Base-by-base conservation (phyloP, 2,888 invertebrate species). In the Melanostoma scalare region DNA sequence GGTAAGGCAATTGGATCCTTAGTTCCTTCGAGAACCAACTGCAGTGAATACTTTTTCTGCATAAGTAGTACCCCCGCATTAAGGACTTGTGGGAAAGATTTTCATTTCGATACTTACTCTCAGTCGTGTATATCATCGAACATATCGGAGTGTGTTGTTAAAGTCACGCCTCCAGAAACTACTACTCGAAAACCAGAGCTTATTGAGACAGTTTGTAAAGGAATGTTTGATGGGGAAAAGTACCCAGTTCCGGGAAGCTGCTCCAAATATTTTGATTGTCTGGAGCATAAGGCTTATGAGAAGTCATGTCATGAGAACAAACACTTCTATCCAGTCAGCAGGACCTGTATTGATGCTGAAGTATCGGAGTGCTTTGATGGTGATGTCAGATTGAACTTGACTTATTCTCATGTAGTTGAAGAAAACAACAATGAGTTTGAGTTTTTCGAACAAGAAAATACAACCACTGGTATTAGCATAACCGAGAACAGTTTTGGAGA, bases 1-100 rank as follows among this genome's bases (percentile, higher is more conserved):
- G 84, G 74, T 0, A 69, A 74, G 6, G 50, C 77, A 3, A 31
- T 68, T 44, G 82, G 82, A 52, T 44, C 68, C 0, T 65, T 84
- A 40, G 20, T 84, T 3, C 65, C 84, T 20, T 84, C 84, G 3
- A 36, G 44, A 6, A 48, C 10, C 3, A 74, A 48, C 20, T 84
- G 84, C 30, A 53, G 50, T 20, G 74, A 78, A 9, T 84, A 65
- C 38, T 84, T 60, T 30, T 42, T 74, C 10, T 84, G 84, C 30
- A 30, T 69, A 2, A 78, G 74, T n/a, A 78, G 48, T 20, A 60
- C 20, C 0, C 53, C 74, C 3, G 35, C 35, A n/a, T 4, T 74
- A 0, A 65, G 40, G 38, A 69, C 20, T 0, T 84, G 84, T 35
- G 38, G 38, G 2, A 30, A 0, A 0, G 55, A 42, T 9, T 52